A percentile compares a stretch with the other conserved stretches of the same genome.
phyloP scores from a whole-genome alignment of 2,888 invertebrate species.

The Tanaodytes sp. region DNA sequence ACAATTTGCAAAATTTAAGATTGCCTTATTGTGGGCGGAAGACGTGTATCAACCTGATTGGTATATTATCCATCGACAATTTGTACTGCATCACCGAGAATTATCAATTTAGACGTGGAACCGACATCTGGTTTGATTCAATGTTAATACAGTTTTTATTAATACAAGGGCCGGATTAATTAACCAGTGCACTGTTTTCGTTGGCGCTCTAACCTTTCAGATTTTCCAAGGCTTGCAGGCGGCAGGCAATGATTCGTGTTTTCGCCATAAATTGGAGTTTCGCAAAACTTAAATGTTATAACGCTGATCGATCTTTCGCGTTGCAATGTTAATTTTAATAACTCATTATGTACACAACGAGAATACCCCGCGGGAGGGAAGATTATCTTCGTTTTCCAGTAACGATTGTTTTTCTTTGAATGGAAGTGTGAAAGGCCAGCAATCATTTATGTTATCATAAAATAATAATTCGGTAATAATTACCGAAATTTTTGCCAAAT shows the following conservation, averaged over 20 bases:
- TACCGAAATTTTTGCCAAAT: slow-evolving; percentile 20
- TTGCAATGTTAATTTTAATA: slow-evolving; percentile 36
- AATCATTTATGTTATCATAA: slow-evolving; percentile 26
- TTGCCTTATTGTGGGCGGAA: slow-evolving; percentile 10
- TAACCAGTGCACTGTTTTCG: slow-evolving; percentile 14
- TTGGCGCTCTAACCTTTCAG: slow-evolving; percentile 5
- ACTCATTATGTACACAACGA: slow-evolving; percentile 37
- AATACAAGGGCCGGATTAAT: slow-evolving; percentile 40
- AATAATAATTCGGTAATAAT: too few species aligned
- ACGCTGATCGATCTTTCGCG: slow-evolving; percentile 29
- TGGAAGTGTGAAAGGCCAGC: slow-evolving; percentile 41
- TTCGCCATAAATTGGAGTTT: slow-evolving; percentile 33
- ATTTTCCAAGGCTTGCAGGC: slow-evolving; percentile 16
- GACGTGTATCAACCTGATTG: background rate
- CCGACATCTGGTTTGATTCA: slow-evolving; percentile 11
- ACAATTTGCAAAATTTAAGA: too few species aligned
- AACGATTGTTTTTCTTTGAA: slow-evolving; percentile 27
- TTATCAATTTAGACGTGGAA: slow-evolving; percentile 18
- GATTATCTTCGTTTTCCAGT: slow-evolving; percentile 35
- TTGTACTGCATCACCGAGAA: slow-evolving; percentile 23
- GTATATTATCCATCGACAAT: slow-evolving; percentile 10
- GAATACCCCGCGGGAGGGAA: slow-evolving; percentile 33
- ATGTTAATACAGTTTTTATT: slow-evolving; percentile 37
- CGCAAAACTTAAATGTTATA: slow-evolving; percentile 39
- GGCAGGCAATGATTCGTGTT: slow-evolving; percentile 30